Evolutionary conservation across 2,888 invertebrate species (phyloP).

Genomic region (Petrolisthes cinctipes): DNA sequence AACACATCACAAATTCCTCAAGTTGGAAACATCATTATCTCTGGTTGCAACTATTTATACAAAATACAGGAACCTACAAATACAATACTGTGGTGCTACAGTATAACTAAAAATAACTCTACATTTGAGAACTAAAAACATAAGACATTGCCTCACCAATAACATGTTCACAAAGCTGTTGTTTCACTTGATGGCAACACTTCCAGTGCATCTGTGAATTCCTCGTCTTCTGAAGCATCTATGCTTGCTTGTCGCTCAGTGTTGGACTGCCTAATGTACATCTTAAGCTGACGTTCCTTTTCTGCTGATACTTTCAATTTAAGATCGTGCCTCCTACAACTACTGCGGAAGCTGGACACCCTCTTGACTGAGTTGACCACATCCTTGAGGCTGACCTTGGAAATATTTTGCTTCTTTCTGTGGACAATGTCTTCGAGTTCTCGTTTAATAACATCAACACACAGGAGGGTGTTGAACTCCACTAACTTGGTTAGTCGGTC

Average conservation of each 20-base stretch:
- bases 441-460: conserved; percentile 69
- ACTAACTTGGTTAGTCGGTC: conserved; percentile 70
- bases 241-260: not conserved
- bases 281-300: conserved; percentile 42
- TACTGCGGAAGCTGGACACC: conserved; percentile 24
- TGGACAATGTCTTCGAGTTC: conserved; percentile 68
- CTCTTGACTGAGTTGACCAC: conserved; percentile 39
- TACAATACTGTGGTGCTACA: too few relatives aligned
- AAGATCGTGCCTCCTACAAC: not conserved
- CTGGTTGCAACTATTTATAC: too few relatives aligned
- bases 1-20: too few relatives aligned
- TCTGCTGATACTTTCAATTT: conserved; percentile 26
- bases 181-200: not conserved
- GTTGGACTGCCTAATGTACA: not conserved
- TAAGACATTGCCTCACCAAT: too few relatives aligned
- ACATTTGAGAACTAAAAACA: too few relatives aligned
- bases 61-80: too few relatives aligned
- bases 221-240: conserved; percentile 36
- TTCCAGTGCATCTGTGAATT: conserved; percentile 43
- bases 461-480: conserved; percentile 71
- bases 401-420: conserved; percentile 62
- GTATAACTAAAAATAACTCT: too few relatives aligned
- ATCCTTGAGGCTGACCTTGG: conserved; percentile 28
- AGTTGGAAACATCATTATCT: too few relatives aligned
- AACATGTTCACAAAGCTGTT: too few relatives aligned